These are phyloP conservation scores for Rapana venosa DNA, from an alignment of 2,888 invertebrate species.

Conservation along the genomic window DNA sequence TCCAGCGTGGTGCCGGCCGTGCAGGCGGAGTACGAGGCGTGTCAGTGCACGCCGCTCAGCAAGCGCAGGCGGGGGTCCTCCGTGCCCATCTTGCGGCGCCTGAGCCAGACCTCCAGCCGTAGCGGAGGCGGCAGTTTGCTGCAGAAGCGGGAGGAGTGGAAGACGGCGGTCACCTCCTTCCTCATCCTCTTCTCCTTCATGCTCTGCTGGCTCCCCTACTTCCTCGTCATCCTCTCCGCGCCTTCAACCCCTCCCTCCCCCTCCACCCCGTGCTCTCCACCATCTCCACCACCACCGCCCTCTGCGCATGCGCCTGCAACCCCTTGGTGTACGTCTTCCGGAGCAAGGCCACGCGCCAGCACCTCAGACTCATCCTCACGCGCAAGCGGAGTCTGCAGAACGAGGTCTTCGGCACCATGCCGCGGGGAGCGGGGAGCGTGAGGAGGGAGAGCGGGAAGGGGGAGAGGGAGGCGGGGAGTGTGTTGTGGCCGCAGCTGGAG, in stretches of 20 bases:
- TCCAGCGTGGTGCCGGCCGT: constrained; percentile 79
- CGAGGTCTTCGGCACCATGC: constrained; percentile 28
- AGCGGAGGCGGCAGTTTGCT: constrained; percentile 80
- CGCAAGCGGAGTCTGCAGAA: constrained; percentile 24
- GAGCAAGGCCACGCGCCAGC: constrained; percentile 62
- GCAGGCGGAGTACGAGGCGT: background rate
- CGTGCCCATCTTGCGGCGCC: constrained; percentile 78
- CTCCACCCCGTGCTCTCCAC: constrained; percentile 72
- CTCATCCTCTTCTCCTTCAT: constrained; percentile 86
- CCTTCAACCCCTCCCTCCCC: constrained; percentile 79
- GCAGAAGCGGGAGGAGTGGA: constrained; percentile 91
- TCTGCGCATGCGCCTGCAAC: constrained; percentile 84
- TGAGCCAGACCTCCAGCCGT: constrained; percentile 86
- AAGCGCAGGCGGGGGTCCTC: constrained; percentile 62
- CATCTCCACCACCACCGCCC: constrained; percentile 80
- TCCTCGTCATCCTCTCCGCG: constrained; percentile 77
- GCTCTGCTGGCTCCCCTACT: constrained; percentile 82
- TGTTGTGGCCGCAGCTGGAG: background rate
- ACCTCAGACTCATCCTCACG: constrained; percentile 61
- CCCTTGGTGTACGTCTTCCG: constrained; percentile 89
- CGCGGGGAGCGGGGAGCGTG: constrained; percentile 19
- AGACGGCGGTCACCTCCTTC: constrained; percentile 91
- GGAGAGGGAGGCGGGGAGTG: background rate
- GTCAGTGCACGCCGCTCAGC: constrained; percentile 58
- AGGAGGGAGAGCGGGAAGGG: constrained; percentile 23